Base-by-base conservation (phyloP, 2,797 vertebrate species). In the Bradypus variegatus region DNA sequence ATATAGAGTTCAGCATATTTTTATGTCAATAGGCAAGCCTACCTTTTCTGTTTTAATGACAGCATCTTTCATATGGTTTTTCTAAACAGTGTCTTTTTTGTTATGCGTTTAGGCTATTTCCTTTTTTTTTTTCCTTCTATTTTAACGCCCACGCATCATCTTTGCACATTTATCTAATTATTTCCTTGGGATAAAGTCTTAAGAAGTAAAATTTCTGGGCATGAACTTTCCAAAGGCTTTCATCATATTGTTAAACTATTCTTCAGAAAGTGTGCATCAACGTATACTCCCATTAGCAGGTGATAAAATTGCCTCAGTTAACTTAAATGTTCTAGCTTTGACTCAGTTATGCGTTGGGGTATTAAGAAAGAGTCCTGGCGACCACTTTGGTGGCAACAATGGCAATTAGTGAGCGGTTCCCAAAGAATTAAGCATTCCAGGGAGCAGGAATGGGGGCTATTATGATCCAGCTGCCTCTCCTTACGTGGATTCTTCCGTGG, bases 151-250 rank as follows among this genome's bases (percentile, higher is more conserved):
- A 93, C 89, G 94, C n/a, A 70, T 81, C 87, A 75, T 93, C 85
- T 93, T 92, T 93, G 62, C 84, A 86, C 86, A 92, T 83, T 86
- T 89, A 93, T 94, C 88, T 93, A 94, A 94, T 94, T 94, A 91
- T 91, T 94, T 95, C 88, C 86, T 91, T 87, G 81, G 58, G 78
- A 70, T 91, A 89, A 84, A 60, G 91, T 94, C 91, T 95, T 93
- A 69, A 69, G 88, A 91, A 90, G 77, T 84, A 83, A 89, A 84
- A 58, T 85, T 92, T 92, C 89, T 85, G 53, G 89, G 77, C 93
- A 93, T 36, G 29, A n/a, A 82, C 50, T 89, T 95, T 91, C 76
- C 69, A 65, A 87, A 87, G 70, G 45, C 72, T 92, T 82, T 88
- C 80, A 58, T 88, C 11, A 1, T 69, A 31, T 91, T 89, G 19